Base-by-base conservation (phyloP, 2,113 vertebrate genomes). In the Tragulus kanchil region DNA sequence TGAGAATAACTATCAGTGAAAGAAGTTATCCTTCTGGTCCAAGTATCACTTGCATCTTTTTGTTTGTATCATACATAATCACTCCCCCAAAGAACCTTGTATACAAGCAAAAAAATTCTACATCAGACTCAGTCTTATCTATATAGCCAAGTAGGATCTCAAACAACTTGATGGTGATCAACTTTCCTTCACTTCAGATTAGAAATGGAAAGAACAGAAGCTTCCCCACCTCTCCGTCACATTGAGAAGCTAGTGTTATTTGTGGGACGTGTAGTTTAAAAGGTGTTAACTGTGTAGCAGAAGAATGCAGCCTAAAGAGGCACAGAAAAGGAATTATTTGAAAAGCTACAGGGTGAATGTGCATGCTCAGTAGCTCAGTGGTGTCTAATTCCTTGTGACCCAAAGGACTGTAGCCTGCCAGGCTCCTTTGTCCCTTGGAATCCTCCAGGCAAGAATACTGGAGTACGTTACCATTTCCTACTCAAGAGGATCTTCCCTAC, bases 251-350 rank as follows among this genome's bases (percentile, higher is more conserved):
- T 0, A 1, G 36, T 7, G 3, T 0, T 28, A 5, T 26, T 71
- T 19, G 3, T 2, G 8, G 5, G 2, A n/a, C 3, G 64, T 42
- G 36, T n/a, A 23, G 9, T 19, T 61, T 31, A 82, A 88, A 94
- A 62, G 12, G 17, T 79, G 42, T 48, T 96, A 90, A 78, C 36
- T 97, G 31, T 6, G 5, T 50, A 69, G 56, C 48, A 97, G 79
- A 59, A n/a, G 73, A 96, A 77, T 28, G 86, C 8, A 61, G 67
- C 5, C 59, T 62, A 78, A 36, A 73, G n/a, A 85, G 42, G 0
- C 28, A 58, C 3, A 4, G 42, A 52, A 82, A 58, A 94, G 45
- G 79, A 25, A 85, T 1, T 11, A 36, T 26, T 90, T 78, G 59
- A 78, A 95, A 94, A 45, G 36, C 16, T 23, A 84, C 62, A 77